Conservation (phyloP, 2,888 invertebrate genomes). For the Trachelus tabidus region DNA sequence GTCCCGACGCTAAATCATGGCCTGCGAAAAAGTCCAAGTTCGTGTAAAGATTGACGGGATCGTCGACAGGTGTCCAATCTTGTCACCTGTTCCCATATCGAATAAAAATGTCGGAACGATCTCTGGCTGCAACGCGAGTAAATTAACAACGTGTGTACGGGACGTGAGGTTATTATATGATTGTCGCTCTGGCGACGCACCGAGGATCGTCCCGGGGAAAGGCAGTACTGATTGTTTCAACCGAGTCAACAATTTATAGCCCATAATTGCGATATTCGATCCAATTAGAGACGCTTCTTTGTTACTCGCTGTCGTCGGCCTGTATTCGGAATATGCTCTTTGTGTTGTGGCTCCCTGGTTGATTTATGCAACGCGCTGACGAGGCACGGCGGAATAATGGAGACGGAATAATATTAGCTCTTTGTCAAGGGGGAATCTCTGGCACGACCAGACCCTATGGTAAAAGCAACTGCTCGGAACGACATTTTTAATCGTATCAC, state of each 20-base stretch:
- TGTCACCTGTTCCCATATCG: neutral
- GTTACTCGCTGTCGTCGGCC: constrained; percentile 18
- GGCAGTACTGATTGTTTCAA: neutral
- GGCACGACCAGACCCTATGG: neutral
- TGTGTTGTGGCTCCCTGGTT: constrained; percentile 18
- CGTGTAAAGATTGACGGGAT: neutral
- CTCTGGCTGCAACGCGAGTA: neutral
- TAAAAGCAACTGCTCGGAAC: neutral
- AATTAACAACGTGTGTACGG: neutral
- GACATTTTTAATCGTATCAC: neutral
- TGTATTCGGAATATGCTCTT: constrained; percentile 14
- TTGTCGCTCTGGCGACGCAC: neutral
- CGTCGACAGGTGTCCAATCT: neutral
- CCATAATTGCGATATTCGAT: constrained; percentile 25
- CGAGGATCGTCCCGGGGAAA: neutral
- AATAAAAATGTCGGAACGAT: neutral
- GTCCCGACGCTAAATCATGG: neutral
- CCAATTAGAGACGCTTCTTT: constrained; percentile 26
- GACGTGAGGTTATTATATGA: neutral
- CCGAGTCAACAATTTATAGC: constrained; percentile 12
- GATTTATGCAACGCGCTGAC: constrained; percentile 34
- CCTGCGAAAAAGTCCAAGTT: neutral
- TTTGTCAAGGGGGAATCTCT: constrained; percentile 15
- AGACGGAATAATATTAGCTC: constrained; percentile 37
- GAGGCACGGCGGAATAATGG: constrained; percentile 34